A percentile compares a stretch with the other conserved stretches of the same genome.
phyloP scores from a whole-genome alignment of 2,113 vertebrate species.

The Gnathonemus echidnorhynchus region DNA sequence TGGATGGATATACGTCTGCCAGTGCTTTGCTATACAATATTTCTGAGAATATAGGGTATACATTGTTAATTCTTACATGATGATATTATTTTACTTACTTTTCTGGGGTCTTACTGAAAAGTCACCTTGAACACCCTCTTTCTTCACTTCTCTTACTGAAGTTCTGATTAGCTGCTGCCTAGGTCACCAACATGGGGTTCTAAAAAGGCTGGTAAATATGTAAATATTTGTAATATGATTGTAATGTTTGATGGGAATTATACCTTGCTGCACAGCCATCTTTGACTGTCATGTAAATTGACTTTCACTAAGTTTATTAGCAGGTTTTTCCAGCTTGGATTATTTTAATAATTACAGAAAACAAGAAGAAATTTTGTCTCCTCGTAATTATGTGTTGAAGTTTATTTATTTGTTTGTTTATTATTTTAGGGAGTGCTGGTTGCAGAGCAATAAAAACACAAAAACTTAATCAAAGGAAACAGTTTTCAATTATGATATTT shows the following conservation, averaged over 20 bases:
- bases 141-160: not conserved
- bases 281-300: not conserved
- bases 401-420: not conserved
- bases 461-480: not conserved
- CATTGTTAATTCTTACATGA: conserved; percentile 56
- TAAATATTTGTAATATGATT: not conserved
- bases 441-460: not conserved
- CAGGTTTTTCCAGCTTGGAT: not conserved
- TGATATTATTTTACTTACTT: not conserved
- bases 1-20: not conserved
- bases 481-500: not conserved
- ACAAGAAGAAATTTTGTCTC: not conserved
- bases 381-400: not conserved
- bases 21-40: conserved; percentile 51
- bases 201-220: not conserved
- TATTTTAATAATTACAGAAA: not conserved
- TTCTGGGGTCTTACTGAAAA: too few relatives aligned
- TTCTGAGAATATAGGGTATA: conserved; percentile 62
- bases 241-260: not conserved
- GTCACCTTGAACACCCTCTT: not conserved
- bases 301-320: not conserved
- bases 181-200: not conserved
- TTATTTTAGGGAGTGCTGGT: not conserved
- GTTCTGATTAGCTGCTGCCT: not conserved
- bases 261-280: not conserved